A percentile compares a stretch with the other conserved stretches of the same genome.
Evolutionary conservation across 2,888 invertebrate species (phyloP).

Genomic region (Tetranychus truncatus): DNA sequence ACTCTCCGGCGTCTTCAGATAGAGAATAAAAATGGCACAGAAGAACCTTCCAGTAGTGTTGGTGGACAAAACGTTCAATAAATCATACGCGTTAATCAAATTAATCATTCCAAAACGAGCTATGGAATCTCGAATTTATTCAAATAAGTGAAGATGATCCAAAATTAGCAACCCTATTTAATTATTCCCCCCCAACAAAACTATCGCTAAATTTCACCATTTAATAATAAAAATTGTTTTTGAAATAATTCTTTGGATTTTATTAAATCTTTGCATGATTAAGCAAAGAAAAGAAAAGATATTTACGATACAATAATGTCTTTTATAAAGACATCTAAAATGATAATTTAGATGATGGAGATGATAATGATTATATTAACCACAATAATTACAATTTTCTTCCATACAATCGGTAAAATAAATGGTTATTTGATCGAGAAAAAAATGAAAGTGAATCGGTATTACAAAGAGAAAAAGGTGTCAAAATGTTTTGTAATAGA

Average conservation of each 20-base stretch:
- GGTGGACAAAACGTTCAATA: neutral
- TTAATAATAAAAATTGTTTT: neutral
- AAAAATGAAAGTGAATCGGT: neutral
- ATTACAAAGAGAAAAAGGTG: neutral
- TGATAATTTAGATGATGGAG: neutral
- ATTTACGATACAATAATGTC: neutral
- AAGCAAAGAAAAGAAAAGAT: neutral
- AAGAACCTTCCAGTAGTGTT: neutral
- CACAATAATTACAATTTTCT: neutral
- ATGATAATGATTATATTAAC: neutral
- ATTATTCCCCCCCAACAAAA: too few species aligned
- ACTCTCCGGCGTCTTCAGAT: neutral
- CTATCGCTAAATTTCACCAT: too few species aligned
- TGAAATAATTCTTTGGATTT: neutral
- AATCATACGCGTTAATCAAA: neutral
- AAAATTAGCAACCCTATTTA: too few species aligned
- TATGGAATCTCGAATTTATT: too few species aligned
- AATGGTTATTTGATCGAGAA: neutral
- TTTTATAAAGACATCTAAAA: neutral
- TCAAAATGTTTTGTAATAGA: neutral
- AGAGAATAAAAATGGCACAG: neutral
- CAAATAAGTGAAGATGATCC: too few species aligned
- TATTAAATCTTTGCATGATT: neutral
- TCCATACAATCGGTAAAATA: neutral
- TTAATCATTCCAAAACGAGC: too few species aligned